Evolutionary conservation across 2,888 invertebrate genomes (phyloP).

Genomic region (Eumacrocentrus americanus): DNA sequence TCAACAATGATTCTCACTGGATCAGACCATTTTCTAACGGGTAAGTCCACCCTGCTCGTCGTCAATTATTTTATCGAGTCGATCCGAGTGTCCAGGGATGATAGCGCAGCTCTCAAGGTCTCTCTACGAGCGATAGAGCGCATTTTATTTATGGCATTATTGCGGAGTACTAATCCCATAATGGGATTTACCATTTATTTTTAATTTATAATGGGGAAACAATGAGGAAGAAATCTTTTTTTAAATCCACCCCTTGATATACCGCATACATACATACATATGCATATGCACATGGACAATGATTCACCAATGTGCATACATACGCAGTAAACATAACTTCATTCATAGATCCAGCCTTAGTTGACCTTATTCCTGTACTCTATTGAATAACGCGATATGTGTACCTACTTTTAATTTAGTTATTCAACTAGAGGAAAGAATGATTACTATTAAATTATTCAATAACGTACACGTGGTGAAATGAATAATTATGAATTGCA

Average conservation of each 20-base stretch:
- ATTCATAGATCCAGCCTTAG: too few relatives aligned
- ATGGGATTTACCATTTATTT: too few relatives aligned
- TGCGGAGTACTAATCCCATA: not conserved
- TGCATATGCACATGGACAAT: too few relatives aligned
- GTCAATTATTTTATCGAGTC: slow-evolving; percentile 20
- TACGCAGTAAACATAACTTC: too few relatives aligned
- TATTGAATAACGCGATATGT: too few relatives aligned
- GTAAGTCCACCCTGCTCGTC: slow-evolving; percentile 57
- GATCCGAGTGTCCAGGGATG: slow-evolving; percentile 10
- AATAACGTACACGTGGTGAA: not conserved
- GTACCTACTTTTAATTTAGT: too few relatives aligned
- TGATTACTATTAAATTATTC: not conserved
- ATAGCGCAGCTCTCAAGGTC: slow-evolving; percentile 13
- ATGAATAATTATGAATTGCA: slow-evolving; percentile 53
- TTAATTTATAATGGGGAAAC: too few relatives aligned
- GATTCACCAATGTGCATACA: too few relatives aligned
- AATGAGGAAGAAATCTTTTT: not conserved
- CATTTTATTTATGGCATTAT: not conserved
- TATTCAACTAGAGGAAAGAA: too few relatives aligned
- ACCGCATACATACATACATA: too few relatives aligned
- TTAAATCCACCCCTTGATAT: not conserved
- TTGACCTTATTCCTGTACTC: too few relatives aligned
- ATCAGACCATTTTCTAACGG: slow-evolving; percentile 61
- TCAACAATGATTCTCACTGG: slow-evolving; percentile 61
- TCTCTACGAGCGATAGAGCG: not conserved